These are phyloP conservation scores for Drosophila siamana DNA, from an alignment of 2,888 invertebrate species.

Conservation along the genomic window DNA sequence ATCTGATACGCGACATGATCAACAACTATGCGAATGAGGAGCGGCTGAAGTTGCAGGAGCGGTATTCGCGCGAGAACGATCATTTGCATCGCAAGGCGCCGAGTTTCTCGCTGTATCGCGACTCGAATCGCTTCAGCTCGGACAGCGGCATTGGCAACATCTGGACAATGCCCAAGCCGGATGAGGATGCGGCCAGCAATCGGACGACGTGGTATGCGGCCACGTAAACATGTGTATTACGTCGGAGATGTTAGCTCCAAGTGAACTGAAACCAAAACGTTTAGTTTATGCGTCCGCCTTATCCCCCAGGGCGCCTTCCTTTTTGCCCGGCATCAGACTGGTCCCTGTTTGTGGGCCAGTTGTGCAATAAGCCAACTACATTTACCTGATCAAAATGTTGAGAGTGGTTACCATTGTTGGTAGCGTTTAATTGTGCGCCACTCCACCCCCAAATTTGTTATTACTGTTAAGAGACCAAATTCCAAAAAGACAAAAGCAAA, in stretches of 20 bases:
- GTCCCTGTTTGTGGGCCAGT: background rate
- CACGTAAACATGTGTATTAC: conserved; percentile 27
- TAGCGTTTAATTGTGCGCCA: conserved; percentile 1
- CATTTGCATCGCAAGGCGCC: conserved; percentile 82
- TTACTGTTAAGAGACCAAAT: conserved; percentile 24
- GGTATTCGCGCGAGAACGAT: conserved; percentile 79
- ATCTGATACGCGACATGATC: conserved; percentile 84
- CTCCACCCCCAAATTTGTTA: conserved; percentile 17
- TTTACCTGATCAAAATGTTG: background rate
- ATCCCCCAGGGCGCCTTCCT: background rate
- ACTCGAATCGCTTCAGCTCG: conserved; percentile 84
- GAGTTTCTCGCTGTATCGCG: conserved; percentile 82
- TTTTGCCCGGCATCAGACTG: conserved; percentile 8
- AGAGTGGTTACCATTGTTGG: conserved; percentile 11
- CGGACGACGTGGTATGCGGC: conserved; percentile 84
- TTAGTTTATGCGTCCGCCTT: background rate
- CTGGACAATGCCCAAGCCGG: conserved; percentile 81
- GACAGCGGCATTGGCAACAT: conserved; percentile 85
- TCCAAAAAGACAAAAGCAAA: background rate
- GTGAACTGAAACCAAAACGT: conserved; percentile 1
- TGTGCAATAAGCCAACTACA: conserved; percentile 29
- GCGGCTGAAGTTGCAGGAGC: conserved; percentile 81
- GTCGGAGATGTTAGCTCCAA: background rate
- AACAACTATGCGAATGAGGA: conserved; percentile 82
- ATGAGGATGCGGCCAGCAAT: conserved; percentile 70